Percentiles rank a stretch among this genome's conserved stretches.
These are phyloP conservation scores for Coregonus sp. DNA, from an alignment of 2,797 vertebrate genomes.

Conservation along the genomic window DNA sequence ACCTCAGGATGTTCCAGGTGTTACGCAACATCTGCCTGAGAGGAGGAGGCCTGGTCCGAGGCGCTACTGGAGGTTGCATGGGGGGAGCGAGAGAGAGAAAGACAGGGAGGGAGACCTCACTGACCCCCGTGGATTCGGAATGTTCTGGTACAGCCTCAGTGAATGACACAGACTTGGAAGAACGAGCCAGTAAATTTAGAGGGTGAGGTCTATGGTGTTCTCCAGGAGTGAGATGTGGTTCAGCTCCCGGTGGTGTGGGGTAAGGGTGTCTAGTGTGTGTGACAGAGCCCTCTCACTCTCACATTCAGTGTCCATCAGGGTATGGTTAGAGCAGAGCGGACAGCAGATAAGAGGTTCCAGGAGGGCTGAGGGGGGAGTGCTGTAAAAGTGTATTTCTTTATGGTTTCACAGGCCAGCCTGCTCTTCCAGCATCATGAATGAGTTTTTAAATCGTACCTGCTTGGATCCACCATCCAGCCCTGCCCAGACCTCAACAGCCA, in stretches of 20 bases:
- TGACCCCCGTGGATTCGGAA: too few relatives aligned
- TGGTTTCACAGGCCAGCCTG: slow-evolving; percentile 24
- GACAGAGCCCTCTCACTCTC: too few relatives aligned
- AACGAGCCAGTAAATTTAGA: too few relatives aligned
- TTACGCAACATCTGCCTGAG: slow-evolving; percentile 3
- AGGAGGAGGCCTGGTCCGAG: background rate
- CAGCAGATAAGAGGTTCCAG: background rate
- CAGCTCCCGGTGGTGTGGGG: too few relatives aligned
- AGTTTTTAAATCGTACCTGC: background rate
- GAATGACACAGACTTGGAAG: too few relatives aligned
- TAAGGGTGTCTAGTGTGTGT: too few relatives aligned
- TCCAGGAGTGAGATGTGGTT: too few relatives aligned
- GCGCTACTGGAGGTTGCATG: too few relatives aligned
- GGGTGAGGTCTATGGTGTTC: too few relatives aligned
- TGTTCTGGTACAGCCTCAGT: too few relatives aligned
- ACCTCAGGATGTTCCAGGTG: background rate
- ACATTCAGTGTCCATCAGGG: background rate
- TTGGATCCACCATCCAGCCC: background rate
- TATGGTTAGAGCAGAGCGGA: background rate
- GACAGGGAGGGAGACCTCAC: background rate
- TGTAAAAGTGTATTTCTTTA: slow-evolving; percentile 1
- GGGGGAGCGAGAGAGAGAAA: background rate
- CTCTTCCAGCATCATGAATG: background rate
- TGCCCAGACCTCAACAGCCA: background rate
- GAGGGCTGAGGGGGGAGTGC: background rate